These are phyloP conservation scores for Atta texana DNA, from an alignment of 1,140 invertebrate genomes.

Conservation along the genomic window DNA sequence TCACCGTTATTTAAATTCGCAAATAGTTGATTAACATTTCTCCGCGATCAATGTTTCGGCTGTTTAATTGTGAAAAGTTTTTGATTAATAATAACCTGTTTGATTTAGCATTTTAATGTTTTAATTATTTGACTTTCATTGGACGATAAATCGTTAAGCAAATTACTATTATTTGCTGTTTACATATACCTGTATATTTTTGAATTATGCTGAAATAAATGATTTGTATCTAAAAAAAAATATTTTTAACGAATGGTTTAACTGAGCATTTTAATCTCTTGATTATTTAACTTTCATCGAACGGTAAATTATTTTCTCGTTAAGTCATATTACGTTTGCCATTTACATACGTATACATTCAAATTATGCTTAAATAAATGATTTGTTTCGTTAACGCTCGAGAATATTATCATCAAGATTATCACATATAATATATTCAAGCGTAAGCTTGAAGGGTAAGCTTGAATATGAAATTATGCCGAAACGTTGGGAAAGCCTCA, in stretches of 20 bases:
- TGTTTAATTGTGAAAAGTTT: background rate
- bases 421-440: constrained; percentile 7
- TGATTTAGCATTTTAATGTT: background rate
- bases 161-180: background rate
- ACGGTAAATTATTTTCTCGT: background rate
- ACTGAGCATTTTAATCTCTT: background rate
- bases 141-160: background rate
- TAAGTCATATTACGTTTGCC: background rate
- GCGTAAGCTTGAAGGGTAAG: background rate
- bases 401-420: background rate
- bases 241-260: background rate
- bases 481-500: constrained; percentile 62
- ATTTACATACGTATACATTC: background rate
- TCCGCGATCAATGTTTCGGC: background rate
- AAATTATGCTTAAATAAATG: constrained; percentile 4
- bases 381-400: background rate
- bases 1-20: background rate
- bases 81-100: background rate
- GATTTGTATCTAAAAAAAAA: background rate
- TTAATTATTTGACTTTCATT: background rate
- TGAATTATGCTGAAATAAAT: background rate
- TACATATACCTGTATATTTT: background rate
- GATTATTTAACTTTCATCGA: background rate
- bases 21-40: background rate
- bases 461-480: constrained; percentile 36